A percentile compares a stretch with the other conserved stretches of the same genome.
Evolutionary conservation across 2,113 vertebrate species (phyloP).

Genomic region (Probosciger aterrimus): DNA sequence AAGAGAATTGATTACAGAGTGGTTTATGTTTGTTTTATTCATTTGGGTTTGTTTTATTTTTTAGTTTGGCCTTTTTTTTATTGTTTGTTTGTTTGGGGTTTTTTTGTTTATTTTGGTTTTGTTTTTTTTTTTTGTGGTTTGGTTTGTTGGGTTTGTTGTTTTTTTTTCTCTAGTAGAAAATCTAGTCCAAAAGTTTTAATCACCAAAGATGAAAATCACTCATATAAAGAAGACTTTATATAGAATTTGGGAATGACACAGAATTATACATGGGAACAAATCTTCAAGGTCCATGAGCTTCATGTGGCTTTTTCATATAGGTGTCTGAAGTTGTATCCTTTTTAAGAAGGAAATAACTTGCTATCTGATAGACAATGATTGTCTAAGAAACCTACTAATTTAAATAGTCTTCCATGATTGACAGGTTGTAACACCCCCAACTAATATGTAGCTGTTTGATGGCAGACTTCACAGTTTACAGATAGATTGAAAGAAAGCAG

Average conservation of each 20-base stretch:
- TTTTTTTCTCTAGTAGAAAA: not conserved
- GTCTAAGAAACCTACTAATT: conserved; percentile 13
- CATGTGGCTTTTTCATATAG: not conserved
- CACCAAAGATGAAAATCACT: not conserved
- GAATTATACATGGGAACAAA: not conserved
- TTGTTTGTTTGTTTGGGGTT: not conserved
- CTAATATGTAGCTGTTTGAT: conserved; percentile 5
- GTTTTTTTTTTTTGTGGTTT: too few relatives aligned
- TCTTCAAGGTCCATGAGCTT: not conserved
- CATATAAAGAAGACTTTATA: not conserved
- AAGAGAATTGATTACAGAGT: not conserved
- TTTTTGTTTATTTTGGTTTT: too few relatives aligned
- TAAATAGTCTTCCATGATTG: not conserved
- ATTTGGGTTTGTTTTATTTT: not conserved
- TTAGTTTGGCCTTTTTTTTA: not conserved
- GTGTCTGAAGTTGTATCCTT: not conserved
- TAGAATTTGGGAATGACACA: not conserved
- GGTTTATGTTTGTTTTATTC: not conserved
- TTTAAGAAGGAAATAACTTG: not conserved
- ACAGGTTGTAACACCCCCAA: conserved; percentile 29
- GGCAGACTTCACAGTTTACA: conserved; percentile 26
- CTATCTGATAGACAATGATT: conserved; percentile 8
- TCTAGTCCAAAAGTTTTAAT: not conserved
- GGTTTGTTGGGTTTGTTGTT: too few relatives aligned
- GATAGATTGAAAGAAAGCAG: conserved; percentile 2